Evolutionary conservation across 2,797 vertebrate species (phyloP).

Genomic region (Ambastaia sidthimunki): DNA sequence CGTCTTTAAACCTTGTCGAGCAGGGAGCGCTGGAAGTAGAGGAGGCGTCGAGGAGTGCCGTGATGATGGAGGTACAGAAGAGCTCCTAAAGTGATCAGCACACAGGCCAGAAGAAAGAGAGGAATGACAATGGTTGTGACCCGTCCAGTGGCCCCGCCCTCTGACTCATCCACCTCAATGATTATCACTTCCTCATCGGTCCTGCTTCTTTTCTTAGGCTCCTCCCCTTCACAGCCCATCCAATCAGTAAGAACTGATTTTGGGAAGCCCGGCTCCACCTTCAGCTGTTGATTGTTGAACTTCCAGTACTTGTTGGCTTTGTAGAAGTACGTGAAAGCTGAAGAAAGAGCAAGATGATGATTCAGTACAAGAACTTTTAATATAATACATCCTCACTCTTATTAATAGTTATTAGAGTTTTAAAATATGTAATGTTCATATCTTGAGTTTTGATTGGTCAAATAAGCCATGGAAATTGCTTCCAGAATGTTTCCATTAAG

Average conservation of each 20-base stretch:
- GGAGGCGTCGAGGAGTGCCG: slow-evolving; percentile 88
- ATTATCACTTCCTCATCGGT: slow-evolving; percentile 84
- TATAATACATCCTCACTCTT: neutral
- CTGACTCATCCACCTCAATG: slow-evolving; percentile 80
- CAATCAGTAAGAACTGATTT: slow-evolving; percentile 88
- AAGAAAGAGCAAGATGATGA: slow-evolving; percentile 8
- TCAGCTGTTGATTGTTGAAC: slow-evolving; percentile 92
- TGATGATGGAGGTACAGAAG: slow-evolving; percentile 89
- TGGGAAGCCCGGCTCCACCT: slow-evolving; percentile 88
- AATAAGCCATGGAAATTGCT: no score
- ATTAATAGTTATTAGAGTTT: no score
- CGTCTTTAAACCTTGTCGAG: slow-evolving; percentile 81
- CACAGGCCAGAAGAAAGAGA: slow-evolving; percentile 83
- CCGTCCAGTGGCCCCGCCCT: slow-evolving; percentile 67
- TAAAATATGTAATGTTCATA: no score
- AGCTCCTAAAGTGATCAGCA: slow-evolving; percentile 82
- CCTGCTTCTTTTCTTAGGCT: slow-evolving; percentile 71
- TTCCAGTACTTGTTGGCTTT: slow-evolving; percentile 94
- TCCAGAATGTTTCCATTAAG: no score
- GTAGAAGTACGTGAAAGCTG: slow-evolving; percentile 93
- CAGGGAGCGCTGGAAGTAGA: slow-evolving; percentile 88
- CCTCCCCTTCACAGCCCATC: slow-evolving; percentile 87
- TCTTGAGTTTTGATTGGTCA: no score
- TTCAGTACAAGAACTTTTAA: neutral
- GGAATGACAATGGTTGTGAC: slow-evolving; percentile 83